phyloP scores from a whole-genome alignment of 2,113 vertebrate species.

The Delphinus delphis region DNA sequence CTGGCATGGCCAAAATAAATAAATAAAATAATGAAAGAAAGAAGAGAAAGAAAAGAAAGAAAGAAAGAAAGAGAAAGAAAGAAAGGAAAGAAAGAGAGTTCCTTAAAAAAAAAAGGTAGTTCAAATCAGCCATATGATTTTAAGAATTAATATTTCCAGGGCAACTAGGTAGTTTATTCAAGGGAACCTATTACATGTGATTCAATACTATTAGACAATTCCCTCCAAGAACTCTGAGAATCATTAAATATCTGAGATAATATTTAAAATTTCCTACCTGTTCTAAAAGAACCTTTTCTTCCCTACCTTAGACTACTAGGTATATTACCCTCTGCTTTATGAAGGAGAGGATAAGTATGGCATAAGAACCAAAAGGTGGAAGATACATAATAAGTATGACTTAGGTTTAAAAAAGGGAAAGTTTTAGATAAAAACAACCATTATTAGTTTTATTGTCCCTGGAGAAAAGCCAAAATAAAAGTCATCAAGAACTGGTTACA shows the following conservation, averaged over 20 bases:
- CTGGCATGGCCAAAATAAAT: too few relatives aligned
- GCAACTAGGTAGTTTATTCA: conserved; percentile 47
- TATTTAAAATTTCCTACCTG: background rate
- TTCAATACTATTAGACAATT: conserved; percentile 67
- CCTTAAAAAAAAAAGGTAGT: background rate
- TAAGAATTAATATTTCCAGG: conserved; percentile 56
- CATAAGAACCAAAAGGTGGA: background rate
- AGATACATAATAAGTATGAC: background rate
- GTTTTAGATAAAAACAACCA: background rate
- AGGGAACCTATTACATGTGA: conserved; percentile 18
- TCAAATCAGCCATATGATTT: conserved; percentile 26
- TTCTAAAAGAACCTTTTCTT: background rate
- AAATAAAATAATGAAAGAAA: too few relatives aligned
- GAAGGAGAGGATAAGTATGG: background rate
- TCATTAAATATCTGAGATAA: background rate
- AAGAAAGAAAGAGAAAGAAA: too few relatives aligned
- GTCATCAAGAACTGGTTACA: background rate
- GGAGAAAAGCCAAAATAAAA: background rate
- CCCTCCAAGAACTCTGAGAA: background rate
- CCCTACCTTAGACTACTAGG: background rate
- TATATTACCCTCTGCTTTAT: background rate
- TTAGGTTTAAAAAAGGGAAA: background rate
- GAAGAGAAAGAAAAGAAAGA: too few relatives aligned
- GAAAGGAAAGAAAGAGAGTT: too few relatives aligned
- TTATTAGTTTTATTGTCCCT: background rate